A percentile compares a stretch with the other conserved stretches of the same genome.
Conservation (phyloP, 2,797 vertebrate genomes). For the Crocidura indochinensis region DNA sequence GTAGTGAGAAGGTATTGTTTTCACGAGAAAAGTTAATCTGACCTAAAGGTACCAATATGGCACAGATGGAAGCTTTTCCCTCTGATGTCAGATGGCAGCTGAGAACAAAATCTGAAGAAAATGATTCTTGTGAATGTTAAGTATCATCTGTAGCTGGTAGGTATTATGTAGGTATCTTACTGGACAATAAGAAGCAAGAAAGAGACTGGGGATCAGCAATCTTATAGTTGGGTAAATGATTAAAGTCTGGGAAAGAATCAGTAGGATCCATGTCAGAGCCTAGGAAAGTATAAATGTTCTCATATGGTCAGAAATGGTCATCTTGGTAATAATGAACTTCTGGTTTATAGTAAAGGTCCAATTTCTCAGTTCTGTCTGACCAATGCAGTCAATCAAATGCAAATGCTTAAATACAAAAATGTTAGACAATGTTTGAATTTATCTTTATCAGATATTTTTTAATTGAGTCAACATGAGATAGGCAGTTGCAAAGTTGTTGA, state of each 20-base stretch:
- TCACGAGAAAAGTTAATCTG: not conserved
- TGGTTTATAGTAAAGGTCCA: not conserved
- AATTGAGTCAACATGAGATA: too few relatives aligned
- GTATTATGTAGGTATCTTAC: not conserved
- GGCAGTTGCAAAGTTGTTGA: too few relatives aligned
- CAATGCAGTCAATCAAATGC: not conserved
- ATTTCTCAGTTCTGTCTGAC: not conserved
- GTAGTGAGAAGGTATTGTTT: not conserved
- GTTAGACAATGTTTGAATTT: constrained; percentile 16
- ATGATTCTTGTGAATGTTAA: not conserved
- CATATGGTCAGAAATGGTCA: not conserved
- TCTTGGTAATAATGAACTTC: not conserved
- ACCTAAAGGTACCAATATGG: not conserved
- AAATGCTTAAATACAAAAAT: not conserved
- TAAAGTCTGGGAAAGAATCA: not conserved
- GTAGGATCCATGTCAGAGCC: too few relatives aligned
- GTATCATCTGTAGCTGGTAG: not conserved
- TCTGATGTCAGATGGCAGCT: not conserved
- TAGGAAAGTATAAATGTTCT: not conserved
- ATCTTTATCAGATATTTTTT: too few relatives aligned
- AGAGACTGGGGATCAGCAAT: not conserved
- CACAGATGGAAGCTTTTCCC: not conserved
- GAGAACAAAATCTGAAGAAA: not conserved
- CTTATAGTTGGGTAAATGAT: not conserved
- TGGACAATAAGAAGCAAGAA: constrained; percentile 21